A percentile compares a stretch with the other conserved stretches of the same genome.
Evolutionary conservation across 2,888 invertebrate genomes (phyloP).

Genomic region (Taphrorychus bicolor): DNA sequence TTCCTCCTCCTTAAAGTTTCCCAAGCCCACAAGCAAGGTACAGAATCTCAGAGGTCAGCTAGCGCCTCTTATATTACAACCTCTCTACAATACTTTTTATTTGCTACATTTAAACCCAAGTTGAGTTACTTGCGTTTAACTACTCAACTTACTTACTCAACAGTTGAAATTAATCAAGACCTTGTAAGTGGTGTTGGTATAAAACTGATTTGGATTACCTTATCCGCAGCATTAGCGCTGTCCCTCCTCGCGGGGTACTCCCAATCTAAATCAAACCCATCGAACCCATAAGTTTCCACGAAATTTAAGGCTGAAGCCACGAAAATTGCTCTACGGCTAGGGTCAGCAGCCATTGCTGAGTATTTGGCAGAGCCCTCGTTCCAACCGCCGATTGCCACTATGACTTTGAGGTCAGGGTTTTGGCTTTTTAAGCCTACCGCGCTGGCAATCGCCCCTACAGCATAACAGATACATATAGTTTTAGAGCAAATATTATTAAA

Average conservation of each 20-base stretch:
- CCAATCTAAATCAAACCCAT: constrained; percentile 79
- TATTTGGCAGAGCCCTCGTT: constrained; percentile 62
- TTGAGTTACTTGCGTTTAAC: no score
- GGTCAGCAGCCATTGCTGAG: constrained; percentile 60
- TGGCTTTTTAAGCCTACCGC: constrained; percentile 59
- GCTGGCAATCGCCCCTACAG: not conserved
- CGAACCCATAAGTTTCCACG: constrained; percentile 66
- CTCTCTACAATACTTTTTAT: no score
- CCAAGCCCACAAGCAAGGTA: no score
- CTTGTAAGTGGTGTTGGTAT: no score
- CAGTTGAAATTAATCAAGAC: no score
- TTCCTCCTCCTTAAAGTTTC: no score
- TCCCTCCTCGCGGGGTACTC: constrained; percentile 71
- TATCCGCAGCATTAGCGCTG: constrained; percentile 55
- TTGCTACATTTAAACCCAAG: no score
- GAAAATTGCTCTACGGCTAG: constrained; percentile 62
- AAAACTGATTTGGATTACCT: constrained; percentile 17
- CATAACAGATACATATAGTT: no score
- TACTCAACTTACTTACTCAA: no score
- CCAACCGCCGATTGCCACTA: constrained; percentile 76
- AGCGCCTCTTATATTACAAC: no score
- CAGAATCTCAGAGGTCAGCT: no score
- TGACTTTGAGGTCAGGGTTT: constrained; percentile 64
- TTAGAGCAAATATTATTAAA: not conserved
- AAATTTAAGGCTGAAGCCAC: constrained; percentile 64